These are phyloP conservation scores for Equus quagga DNA, from an alignment of 2,113 vertebrate species.

Conservation along the genomic window DNA sequence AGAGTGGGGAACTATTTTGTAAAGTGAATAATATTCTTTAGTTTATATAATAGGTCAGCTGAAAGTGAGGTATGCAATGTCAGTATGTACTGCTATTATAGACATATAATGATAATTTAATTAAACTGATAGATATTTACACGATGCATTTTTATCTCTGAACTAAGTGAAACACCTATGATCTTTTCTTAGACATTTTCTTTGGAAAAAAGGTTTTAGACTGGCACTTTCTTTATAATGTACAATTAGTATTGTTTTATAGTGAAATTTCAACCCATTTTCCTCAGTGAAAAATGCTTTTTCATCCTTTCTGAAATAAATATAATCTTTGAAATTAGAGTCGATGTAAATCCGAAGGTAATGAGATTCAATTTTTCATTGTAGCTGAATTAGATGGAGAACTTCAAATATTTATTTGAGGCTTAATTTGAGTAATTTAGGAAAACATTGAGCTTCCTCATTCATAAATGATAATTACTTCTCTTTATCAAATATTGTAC, in stretches of 20 bases:
- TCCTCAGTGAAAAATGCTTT: constrained; percentile 50
- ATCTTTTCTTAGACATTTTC: constrained; percentile 6
- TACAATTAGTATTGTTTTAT: background rate
- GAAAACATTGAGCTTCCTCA: constrained; percentile 76
- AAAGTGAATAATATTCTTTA: background rate
- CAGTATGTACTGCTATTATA: background rate
- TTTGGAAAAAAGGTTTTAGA: constrained; percentile 30
- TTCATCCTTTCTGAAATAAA: constrained; percentile 71
- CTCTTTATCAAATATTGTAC: constrained; percentile 74
- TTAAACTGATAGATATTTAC: background rate
- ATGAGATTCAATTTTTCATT: constrained; percentile 79
- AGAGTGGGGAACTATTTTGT: constrained; percentile 30
- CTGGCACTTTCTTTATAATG: background rate
- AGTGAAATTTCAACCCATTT: constrained; percentile 56
- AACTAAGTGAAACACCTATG: background rate
- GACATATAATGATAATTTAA: background rate
- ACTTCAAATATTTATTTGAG: constrained; percentile 83
- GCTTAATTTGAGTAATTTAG: constrained; percentile 83
- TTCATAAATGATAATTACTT: constrained; percentile 80
- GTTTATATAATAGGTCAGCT: constrained; percentile 24
- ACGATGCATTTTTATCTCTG: background rate
- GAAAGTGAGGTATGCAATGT: background rate
- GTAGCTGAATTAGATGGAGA: constrained; percentile 74
- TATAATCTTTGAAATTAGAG: constrained; percentile 74
- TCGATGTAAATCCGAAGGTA: constrained; percentile 74